Conservation (phyloP, 1,140 invertebrate species). For the Kradibia gibbosae region DNA sequence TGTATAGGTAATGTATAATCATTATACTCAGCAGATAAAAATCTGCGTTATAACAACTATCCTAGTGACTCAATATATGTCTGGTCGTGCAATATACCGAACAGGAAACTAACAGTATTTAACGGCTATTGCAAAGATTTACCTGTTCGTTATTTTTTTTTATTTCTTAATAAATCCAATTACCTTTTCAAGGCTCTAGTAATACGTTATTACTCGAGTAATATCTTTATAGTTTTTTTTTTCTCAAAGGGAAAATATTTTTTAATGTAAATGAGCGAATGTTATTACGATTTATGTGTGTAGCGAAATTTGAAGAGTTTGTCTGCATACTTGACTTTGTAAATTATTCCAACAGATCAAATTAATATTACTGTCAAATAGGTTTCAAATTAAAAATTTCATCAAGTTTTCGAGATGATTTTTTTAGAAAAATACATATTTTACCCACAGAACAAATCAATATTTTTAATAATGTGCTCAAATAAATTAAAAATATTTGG, state of each 20-base stretch:
- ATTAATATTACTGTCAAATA: too few relatives aligned
- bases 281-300: too few relatives aligned
- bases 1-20: neutral
- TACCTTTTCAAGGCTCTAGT: neutral
- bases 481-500: too few relatives aligned
- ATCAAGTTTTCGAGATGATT: too few relatives aligned
- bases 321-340: neutral
- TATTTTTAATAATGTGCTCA: too few relatives aligned
- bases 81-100: neutral
- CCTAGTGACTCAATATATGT: neutral
- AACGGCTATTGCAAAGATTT: neutral
- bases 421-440: too few relatives aligned
- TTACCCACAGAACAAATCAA: too few relatives aligned
- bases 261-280: too few relatives aligned
- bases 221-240: neutral
- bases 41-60: neutral
- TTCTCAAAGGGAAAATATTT: too few relatives aligned
- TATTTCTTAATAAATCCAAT: neutral
- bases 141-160: neutral
- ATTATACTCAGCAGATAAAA: neutral
- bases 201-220: neutral
- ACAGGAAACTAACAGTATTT: neutral
- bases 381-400: too few relatives aligned
- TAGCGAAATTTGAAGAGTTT: neutral
- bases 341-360: too few relatives aligned